These are phyloP conservation scores for Adelosebastes latens DNA, from an alignment of 2,797 vertebrate genomes.

Conservation along the genomic window DNA sequence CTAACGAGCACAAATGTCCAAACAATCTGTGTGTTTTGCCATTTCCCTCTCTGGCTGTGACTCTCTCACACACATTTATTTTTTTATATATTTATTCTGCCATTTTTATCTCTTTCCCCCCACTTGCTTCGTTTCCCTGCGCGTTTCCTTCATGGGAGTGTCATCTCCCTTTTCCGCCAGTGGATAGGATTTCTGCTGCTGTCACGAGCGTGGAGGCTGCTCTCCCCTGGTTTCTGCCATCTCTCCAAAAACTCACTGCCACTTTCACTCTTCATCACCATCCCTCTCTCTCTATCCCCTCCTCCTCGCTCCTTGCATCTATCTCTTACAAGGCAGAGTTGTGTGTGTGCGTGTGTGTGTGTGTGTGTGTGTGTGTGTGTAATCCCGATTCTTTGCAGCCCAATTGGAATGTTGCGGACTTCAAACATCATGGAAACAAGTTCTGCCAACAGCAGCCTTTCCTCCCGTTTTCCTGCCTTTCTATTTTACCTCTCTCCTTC, in stretches of 20 bases:
- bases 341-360: neutral
- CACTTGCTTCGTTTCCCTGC: constrained; percentile 28
- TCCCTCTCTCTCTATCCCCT: constrained; percentile 34
- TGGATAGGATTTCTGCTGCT: constrained; percentile 63
- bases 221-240: constrained; percentile 68
- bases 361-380: constrained; percentile 37
- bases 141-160: constrained; percentile 52
- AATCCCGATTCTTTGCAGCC: constrained; percentile 63
- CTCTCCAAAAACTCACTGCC: constrained; percentile 70
- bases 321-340: constrained; percentile 43
- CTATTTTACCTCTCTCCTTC: constrained; percentile 22
- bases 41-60: constrained; percentile 25
- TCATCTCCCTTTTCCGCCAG: constrained; percentile 59
- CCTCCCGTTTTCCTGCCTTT: constrained; percentile 11
- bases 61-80: constrained; percentile 10
- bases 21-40: constrained; percentile 40
- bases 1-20: constrained; percentile 43
- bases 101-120: constrained; percentile 25
- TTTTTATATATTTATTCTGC: constrained; percentile 31
- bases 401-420: constrained; percentile 70
- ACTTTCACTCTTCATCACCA: constrained; percentile 63
- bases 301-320: constrained; percentile 43
- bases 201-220: constrained; percentile 62
- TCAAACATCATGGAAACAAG: constrained; percentile 59
- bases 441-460: constrained; percentile 34